phyloP scores from a whole-genome alignment of 2,888 invertebrate species.

The Pharmacophagus antenor region DNA sequence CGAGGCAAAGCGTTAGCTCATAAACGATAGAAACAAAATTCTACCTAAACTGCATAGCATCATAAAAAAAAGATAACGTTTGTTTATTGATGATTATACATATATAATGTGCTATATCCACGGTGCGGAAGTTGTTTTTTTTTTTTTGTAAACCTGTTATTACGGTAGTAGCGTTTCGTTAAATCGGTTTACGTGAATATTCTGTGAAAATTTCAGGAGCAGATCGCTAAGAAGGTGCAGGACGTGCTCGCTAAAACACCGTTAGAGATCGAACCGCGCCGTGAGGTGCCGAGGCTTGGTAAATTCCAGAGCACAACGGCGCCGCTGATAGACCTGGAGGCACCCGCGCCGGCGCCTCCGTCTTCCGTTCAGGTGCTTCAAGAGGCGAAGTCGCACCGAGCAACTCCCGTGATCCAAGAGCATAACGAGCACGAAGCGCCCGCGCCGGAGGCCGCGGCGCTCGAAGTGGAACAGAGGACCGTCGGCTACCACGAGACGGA shows the following conservation, averaged over 20 bases:
- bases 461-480: conserved; percentile 49
- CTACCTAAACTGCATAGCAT: too few relatives aligned
- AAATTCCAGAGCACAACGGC: conserved; percentile 50
- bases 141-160: too few relatives aligned
- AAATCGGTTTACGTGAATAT: neutral
- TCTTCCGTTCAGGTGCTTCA: conserved; percentile 12
- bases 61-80: too few relatives aligned
- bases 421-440: conserved; percentile 20
- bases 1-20: too few relatives aligned
- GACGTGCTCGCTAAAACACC: conserved; percentile 88
- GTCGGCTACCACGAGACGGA: conserved; percentile 59
- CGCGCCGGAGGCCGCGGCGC: conserved; percentile 35
- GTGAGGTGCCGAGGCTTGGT: conserved; percentile 59
- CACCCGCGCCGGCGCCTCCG: conserved; percentile 10
- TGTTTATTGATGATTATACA: too few relatives aligned
- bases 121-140: too few relatives aligned
- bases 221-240: conserved; percentile 86
- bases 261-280: conserved; percentile 75
- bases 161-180: too few relatives aligned
- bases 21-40: too few relatives aligned
- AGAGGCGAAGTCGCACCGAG: neutral
- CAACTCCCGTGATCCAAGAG: conserved; percentile 34
- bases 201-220: conserved; percentile 75
- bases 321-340: conserved; percentile 56
- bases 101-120: too few relatives aligned